Conservation (phyloP, 2,113 vertebrate species). For the Amphiprion percula region DNA sequence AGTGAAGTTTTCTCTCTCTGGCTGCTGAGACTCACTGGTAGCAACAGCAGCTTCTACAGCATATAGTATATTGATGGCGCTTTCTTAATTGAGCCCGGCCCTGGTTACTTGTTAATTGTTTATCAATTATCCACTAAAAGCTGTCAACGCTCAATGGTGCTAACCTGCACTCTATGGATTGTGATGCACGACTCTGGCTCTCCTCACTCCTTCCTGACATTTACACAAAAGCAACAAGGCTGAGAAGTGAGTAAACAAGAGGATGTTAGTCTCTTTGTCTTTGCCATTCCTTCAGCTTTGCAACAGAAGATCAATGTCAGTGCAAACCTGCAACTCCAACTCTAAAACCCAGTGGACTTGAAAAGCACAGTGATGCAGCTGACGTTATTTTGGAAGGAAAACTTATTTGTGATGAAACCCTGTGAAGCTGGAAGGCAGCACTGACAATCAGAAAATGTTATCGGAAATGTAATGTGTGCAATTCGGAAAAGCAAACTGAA, state of each 20-base stretch:
- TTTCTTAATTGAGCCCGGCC: slow-evolving; percentile 16
- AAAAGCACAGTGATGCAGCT: not conserved
- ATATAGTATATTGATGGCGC: not conserved
- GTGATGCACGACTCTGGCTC: not conserved
- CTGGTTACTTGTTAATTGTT: slow-evolving; percentile 14
- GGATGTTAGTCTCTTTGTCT: slow-evolving; percentile 5
- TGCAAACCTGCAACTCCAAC: slow-evolving; percentile 3
- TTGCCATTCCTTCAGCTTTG: not conserved
- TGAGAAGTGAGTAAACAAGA: slow-evolving; percentile 3
- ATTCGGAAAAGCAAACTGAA: slow-evolving; percentile 3
- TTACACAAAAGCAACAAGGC: slow-evolving; percentile 21
- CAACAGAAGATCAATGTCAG: slow-evolving; percentile 17
- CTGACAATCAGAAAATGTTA: not conserved
- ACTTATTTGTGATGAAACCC: not conserved
- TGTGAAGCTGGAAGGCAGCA: not conserved
- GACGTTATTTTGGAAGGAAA: slow-evolving; percentile 5
- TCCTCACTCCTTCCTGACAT: slow-evolving; percentile 11
- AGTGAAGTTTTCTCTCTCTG: not conserved
- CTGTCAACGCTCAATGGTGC: slow-evolving; percentile 1
- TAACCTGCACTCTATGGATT: not conserved
- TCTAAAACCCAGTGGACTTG: slow-evolving; percentile 21
- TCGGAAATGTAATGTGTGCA: not conserved
- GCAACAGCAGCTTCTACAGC: not conserved
- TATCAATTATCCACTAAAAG: slow-evolving; percentile 1
- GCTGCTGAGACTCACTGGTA: not conserved